Evolutionary conservation across 2,797 vertebrate species (phyloP), one percentile per base, ranked within the genome.

Genomic region (Ceryle rudis): DNA sequence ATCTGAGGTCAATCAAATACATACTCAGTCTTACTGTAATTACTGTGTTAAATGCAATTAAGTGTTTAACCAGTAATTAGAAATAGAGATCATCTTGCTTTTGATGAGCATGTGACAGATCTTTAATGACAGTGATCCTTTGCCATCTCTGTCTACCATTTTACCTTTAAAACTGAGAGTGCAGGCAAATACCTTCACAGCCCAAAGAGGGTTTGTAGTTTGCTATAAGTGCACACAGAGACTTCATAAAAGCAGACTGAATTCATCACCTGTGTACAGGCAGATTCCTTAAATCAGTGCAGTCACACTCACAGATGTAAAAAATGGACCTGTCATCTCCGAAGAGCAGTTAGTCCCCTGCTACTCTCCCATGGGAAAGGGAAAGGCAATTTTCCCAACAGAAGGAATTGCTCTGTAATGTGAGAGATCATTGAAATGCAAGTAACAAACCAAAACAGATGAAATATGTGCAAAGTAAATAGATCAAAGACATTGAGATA

Each of bases 361-460:
- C 82, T 93, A 8, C 1, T 35, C 92, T 97, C 96, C 94, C 95
- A 92, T 96, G 95, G 96, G 95, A 96, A 96, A 96, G 81, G 88
- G 55, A 94, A 96, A 93, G 60, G 71, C 83, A 81, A 80, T 81
- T 95, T 96, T 97, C 95, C 92, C 93, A 96, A 94, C 94, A 37
- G 28, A 93, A 94, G 93, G 83, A 93, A 94, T 86, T 66, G 70
- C 88, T 94, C 80, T 0, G 0, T 92, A 94, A 96, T 77, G 90
- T 93, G 88, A 93, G 90, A 90, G 90, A 96, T 93, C 90, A 94
- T 84, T 95, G 93, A 96, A 94, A 97, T 94, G 93, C 90, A 96
- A 97, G 90, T 93, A 96, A 93, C 90, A 96, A 96, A 96, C 94
- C 93, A 93, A 97, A 96, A 90, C 95, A 95, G 93, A 97, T 86